These are phyloP conservation scores for Apamea epomidion DNA, from an alignment of 2,888 invertebrate genomes.

Conservation along the genomic window DNA sequence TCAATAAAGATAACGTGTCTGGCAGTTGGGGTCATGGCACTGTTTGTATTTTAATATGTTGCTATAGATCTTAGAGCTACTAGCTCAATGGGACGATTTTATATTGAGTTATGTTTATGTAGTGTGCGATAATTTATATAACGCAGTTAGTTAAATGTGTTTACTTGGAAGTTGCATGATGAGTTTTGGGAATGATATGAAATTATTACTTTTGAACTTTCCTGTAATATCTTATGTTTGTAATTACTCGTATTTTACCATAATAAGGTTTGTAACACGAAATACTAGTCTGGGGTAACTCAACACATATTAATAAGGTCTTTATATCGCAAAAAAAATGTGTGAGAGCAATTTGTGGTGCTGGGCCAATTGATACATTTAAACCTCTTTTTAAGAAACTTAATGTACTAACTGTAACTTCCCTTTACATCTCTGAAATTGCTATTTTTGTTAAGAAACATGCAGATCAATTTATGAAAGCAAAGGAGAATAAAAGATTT, in stretches of 20 bases:
- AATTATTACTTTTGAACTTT: neutral
- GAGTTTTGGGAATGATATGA: neutral
- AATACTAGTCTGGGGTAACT: too few species aligned
- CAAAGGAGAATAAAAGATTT: too few species aligned
- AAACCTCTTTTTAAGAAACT: too few species aligned
- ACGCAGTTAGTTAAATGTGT: neutral
- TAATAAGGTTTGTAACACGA: neutral
- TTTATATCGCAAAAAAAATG: too few species aligned
- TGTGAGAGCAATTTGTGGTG: too few species aligned
- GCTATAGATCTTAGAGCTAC: slow-evolving; percentile 44
- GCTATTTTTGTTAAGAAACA: too few species aligned
- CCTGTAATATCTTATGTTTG: neutral
- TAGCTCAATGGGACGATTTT: slow-evolving; percentile 43
- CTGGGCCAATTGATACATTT: too few species aligned
- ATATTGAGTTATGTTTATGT: slow-evolving; percentile 3
- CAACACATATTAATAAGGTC: too few species aligned
- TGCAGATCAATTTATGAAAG: too few species aligned
- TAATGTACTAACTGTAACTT: too few species aligned
- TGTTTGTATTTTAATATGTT: slow-evolving; percentile 72
- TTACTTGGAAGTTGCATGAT: slow-evolving; percentile 4
- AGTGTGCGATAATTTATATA: slow-evolving; percentile 20
- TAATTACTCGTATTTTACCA: neutral
- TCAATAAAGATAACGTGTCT: slow-evolving; percentile 86
- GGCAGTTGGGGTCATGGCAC: slow-evolving; percentile 79
- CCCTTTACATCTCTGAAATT: too few species aligned